Percentiles rank a stretch among this genome's conserved stretches.
Evolutionary conservation across 2,797 vertebrate species (phyloP).

Genomic region (Carapus acus): DNA sequence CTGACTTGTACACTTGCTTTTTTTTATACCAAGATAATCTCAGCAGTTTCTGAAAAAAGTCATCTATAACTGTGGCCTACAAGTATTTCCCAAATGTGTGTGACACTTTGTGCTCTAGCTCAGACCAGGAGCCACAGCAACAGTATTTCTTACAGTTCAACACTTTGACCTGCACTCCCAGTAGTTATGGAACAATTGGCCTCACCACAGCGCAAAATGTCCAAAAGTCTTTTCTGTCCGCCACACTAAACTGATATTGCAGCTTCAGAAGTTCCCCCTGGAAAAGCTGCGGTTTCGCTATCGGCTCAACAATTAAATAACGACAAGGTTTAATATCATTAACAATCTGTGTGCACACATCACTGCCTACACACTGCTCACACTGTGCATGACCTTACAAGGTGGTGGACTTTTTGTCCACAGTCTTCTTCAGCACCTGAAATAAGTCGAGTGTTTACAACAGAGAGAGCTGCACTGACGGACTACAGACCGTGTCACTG

Average conservation of each 20-base stretch:
- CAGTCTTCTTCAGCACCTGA: slow-evolving; percentile 53
- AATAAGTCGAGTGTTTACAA: slow-evolving; percentile 65
- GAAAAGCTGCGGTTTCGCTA: too few species aligned
- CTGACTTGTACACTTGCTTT: too few species aligned
- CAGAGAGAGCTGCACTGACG: slow-evolving; percentile 52
- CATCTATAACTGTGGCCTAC: too few species aligned
- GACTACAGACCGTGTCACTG: slow-evolving; percentile 63
- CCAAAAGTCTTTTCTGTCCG: too few species aligned
- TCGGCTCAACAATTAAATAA: too few species aligned
- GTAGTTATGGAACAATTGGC: too few species aligned
- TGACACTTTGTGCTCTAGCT: slow-evolving; percentile 9
- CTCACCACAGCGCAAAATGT: too few species aligned
- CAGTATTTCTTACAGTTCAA: slow-evolving; percentile 12
- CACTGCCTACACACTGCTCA: not conserved
- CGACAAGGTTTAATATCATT: too few species aligned
- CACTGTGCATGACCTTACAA: slow-evolving; percentile 64
- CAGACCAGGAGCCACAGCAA: slow-evolving; percentile 4
- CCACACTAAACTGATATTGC: too few species aligned
- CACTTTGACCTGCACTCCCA: not conserved
- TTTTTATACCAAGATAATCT: too few species aligned
- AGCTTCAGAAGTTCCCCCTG: too few species aligned
- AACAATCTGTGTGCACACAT: not conserved
- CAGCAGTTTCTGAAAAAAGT: too few species aligned
- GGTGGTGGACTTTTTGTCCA: slow-evolving; percentile 44
- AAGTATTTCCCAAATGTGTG: slow-evolving; percentile 8